Conservation (phyloP, 2,797 vertebrate genomes). For the Sylvia borin region DNA sequence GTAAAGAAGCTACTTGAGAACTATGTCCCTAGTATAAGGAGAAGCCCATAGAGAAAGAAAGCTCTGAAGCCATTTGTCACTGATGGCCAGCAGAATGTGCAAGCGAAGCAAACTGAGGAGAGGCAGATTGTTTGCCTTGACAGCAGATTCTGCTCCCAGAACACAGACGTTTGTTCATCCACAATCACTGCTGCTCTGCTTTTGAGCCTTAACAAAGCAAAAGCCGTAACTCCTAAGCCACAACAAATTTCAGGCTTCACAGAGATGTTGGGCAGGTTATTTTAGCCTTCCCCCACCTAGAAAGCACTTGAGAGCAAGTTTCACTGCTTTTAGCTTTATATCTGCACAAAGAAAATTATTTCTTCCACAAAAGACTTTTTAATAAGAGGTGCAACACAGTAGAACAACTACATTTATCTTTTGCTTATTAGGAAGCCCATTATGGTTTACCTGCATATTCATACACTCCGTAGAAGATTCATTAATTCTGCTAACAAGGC, state of each 20-base stretch:
- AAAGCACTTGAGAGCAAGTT: background rate
- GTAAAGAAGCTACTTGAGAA: background rate
- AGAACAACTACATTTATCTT: background rate
- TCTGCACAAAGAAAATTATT: background rate
- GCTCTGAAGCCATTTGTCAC: accelerated
- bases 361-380: background rate
- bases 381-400: accelerated
- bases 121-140: background rate
- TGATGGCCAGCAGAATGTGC: background rate
- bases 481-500: background rate
- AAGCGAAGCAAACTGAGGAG: background rate
- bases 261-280: accelerated
- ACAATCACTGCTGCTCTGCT: accelerated
- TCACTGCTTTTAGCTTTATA: background rate
- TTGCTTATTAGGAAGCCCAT: background rate
- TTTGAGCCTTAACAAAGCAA: background rate
- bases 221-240: accelerated
- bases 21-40: accelerated
- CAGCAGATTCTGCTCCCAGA: background rate
- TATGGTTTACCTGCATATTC: accelerated
- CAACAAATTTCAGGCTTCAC: accelerated
- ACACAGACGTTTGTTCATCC: background rate
- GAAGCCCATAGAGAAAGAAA: background rate
- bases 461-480: accelerated
- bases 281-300: accelerated